Conservation (phyloP, 1,140 invertebrate genomes). For the Radopholus similis region DNA sequence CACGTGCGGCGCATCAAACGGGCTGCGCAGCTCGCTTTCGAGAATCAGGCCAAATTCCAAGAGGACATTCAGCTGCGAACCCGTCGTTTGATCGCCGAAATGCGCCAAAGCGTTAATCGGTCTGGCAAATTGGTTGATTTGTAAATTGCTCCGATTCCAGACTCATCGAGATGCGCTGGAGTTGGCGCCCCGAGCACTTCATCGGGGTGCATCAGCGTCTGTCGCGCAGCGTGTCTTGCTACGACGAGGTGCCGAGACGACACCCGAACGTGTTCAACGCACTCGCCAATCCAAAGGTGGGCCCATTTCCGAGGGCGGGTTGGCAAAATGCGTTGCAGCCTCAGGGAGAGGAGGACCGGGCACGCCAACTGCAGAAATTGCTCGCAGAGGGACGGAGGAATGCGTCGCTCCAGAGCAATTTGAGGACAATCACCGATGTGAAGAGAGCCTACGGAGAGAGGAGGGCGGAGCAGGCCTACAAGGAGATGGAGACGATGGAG, state of each 20-base stretch:
- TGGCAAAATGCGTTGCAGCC: slow-evolving; percentile 25
- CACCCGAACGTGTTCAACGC: slow-evolving; percentile 48
- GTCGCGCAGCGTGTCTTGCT: slow-evolving; percentile 37
- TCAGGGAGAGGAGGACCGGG: slow-evolving; percentile 40
- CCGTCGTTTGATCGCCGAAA: slow-evolving; percentile 44
- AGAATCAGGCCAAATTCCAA: slow-evolving; percentile 57
- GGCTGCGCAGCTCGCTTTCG: slow-evolving; percentile 51
- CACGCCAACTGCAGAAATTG: slow-evolving; percentile 30
- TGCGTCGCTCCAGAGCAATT: slow-evolving; percentile 44
- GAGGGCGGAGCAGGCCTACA: slow-evolving; percentile 30
- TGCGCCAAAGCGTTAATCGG: slow-evolving; percentile 41
- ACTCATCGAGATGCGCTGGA: slow-evolving; percentile 46
- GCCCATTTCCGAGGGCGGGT: background rate
- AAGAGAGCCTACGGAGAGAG: slow-evolving; percentile 49
- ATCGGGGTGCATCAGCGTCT: slow-evolving; percentile 47
- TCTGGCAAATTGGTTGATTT: slow-evolving; percentile 8
- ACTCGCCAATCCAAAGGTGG: slow-evolving; percentile 35
- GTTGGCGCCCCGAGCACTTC: slow-evolving; percentile 53
- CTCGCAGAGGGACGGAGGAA: background rate
- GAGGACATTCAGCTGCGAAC: slow-evolving; percentile 57
- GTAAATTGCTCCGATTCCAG: slow-evolving; percentile 30
- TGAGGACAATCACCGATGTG: slow-evolving; percentile 47
- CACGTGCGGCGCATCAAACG: slow-evolving; percentile 47
- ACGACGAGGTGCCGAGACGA: slow-evolving; percentile 36
- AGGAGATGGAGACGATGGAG: slow-evolving; percentile 22